Conservation (phyloP, 2,888 invertebrate species). For the Peribatodes rhomboidaria region DNA sequence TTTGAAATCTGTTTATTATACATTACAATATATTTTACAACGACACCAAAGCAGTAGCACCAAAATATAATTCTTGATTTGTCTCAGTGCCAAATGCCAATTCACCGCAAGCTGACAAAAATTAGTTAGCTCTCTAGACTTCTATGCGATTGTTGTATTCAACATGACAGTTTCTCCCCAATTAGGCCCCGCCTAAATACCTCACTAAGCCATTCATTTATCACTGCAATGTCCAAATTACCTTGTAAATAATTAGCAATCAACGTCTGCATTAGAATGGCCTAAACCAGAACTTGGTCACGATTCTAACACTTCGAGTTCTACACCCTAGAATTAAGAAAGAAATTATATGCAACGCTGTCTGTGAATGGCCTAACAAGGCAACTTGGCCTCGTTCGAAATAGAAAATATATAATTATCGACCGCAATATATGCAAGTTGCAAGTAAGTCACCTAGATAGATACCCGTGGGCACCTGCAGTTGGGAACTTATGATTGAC, state of each 20-base stretch:
- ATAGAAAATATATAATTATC: conserved; percentile 52
- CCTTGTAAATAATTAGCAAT: conserved; percentile 30
- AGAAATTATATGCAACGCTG: conserved; percentile 38
- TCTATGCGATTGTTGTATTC: conserved; percentile 16
- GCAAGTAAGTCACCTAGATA: conserved; percentile 54
- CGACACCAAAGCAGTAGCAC: too few relatives aligned
- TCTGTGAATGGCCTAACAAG: conserved; percentile 34
- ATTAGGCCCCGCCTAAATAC: conserved; percentile 27
- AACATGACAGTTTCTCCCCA: conserved; percentile 30
- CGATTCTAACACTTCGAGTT: conserved; percentile 18
- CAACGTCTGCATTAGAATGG: conserved; percentile 14
- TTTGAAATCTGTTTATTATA: too few relatives aligned
- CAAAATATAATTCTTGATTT: too few relatives aligned
- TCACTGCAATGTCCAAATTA: conserved; percentile 22
- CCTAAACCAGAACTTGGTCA: conserved; percentile 11
- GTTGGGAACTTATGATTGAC: conserved; percentile 32
- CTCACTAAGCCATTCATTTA: conserved; percentile 14
- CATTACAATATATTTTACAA: too few relatives aligned
- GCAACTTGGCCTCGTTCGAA: conserved; percentile 41
- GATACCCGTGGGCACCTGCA: conserved; percentile 8
- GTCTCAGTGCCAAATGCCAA: too few relatives aligned
- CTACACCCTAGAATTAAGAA: conserved; percentile 36
- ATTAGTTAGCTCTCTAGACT: too few relatives aligned
- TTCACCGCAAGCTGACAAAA: too few relatives aligned
- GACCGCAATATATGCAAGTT: conserved; percentile 42